Evolutionary conservation across 2,113 vertebrate species (phyloP), one percentile per base, ranked within the genome.

Genomic region (Channa argus): DNA sequence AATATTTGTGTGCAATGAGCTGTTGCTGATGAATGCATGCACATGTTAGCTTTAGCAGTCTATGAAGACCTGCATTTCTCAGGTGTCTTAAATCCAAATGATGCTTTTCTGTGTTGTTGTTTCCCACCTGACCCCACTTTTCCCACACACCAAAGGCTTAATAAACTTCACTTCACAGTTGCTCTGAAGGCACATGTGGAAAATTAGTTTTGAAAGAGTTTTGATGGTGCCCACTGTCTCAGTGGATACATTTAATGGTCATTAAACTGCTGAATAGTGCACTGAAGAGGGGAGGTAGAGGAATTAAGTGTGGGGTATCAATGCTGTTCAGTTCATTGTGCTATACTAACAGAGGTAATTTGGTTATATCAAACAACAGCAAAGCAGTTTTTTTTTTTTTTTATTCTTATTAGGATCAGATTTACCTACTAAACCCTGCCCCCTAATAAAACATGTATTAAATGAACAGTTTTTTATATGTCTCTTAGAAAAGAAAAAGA

Each of bases 201-300:
- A 76, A 84, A 86, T 83, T 62, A 72, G 71, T 74, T 84, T 77
- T 60, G 33, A 67, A 81, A 76, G 63, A 62, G 46, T 83, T 87
- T 65, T 75, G 46, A 77, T 74, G 44, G 43, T 36, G 63, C 68
- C 68, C 63, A 15, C 38, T 46, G 64, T 88, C 79, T 85, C 71
- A 8, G 39, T 58, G 73, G 70, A 77, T 71, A 43, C 41, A 61
- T 73, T 60, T 68, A 79, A 83, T 77, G 55, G 36, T 68, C 77
- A 62, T 85, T 62, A 65, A 78, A 69, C 68, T 66, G 52, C 71
- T 71, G 77, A 87, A 68, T 67, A n/a, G 58, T 76, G 60, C 53
- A 52, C 62, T 56, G 64, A 79, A 65, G 73, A 66, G 60, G 55
- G 81, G 69, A 33, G 41, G 34, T 64, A 59, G 51, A 63, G 45